These are phyloP conservation scores for Gavia stellata DNA, from an alignment of 2,113 vertebrate species.

Conservation along the genomic window DNA sequence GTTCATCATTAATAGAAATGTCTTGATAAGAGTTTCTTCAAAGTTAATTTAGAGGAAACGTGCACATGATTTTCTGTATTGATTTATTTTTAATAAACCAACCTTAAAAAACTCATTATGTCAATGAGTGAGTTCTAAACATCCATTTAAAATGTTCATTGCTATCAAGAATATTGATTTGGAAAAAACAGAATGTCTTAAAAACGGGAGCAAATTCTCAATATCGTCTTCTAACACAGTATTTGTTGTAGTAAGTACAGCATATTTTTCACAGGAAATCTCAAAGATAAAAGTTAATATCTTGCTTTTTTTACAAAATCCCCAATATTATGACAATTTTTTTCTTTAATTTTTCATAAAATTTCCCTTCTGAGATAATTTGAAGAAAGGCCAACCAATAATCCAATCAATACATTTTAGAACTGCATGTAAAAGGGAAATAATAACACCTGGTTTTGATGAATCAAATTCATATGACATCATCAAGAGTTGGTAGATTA, in stretches of 20 bases:
- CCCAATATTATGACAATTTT: not conserved
- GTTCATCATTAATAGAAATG: not conserved
- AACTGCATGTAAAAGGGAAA: not conserved
- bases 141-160: not conserved
- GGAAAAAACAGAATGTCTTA: not conserved
- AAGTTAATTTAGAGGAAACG: not conserved
- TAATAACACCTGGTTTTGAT: not conserved
- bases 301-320: not conserved
- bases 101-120: not conserved
- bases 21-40: not conserved
- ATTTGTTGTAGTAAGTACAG: not conserved
- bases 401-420: not conserved
- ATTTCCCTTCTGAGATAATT: not conserved
- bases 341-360: not conserved
- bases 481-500: not conserved
- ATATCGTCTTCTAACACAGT: accelerated
- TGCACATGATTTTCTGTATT: not conserved
- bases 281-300: not conserved
- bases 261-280: not conserved
- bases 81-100: not conserved
- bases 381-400: not conserved
- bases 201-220: not conserved
- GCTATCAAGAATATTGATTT: not conserved
- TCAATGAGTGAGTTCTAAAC: not conserved
- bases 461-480: not conserved